Conservation (phyloP, 1,140 invertebrate genomes). For the Magallana angulata region DNA sequence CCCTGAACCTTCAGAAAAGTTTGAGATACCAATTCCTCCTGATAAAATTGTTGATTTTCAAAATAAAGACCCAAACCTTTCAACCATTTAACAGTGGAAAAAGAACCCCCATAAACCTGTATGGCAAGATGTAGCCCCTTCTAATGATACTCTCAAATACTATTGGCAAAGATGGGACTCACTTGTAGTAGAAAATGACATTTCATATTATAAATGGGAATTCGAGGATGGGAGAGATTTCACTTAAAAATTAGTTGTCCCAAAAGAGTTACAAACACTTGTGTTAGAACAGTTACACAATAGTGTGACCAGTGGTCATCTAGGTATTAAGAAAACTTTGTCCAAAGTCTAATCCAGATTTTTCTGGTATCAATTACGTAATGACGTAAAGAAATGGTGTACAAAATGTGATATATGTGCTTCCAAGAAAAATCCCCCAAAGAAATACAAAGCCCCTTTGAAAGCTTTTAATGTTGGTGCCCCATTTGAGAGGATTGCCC, state of each 20-base stretch:
- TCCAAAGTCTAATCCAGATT: slow-evolving; percentile 41
- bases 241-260: slow-evolving; percentile 1
- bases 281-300: slow-evolving; percentile 49
- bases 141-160: slow-evolving; percentile 21
- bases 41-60: slow-evolving; percentile 18
- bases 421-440: slow-evolving; percentile 30
- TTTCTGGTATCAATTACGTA: slow-evolving; percentile 41
- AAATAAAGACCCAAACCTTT: not conserved
- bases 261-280: not conserved
- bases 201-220: slow-evolving; percentile 41
- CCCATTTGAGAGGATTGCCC: slow-evolving; percentile 38
- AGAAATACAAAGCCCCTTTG: slow-evolving; percentile 29
- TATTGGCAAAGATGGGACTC: slow-evolving; percentile 40
- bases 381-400: slow-evolving; percentile 42
- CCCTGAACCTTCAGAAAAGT: not conserved
- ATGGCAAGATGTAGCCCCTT: slow-evolving; percentile 35
- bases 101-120: slow-evolving; percentile 21
- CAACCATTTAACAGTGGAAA: slow-evolving; percentile 1
- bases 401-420: slow-evolving; percentile 45
- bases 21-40: not conserved
- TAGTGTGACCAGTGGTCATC: slow-evolving; percentile 38
- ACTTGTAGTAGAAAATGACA: slow-evolving; percentile 26
- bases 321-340: slow-evolving; percentile 46
- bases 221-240: slow-evolving; percentile 17
- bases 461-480: slow-evolving; percentile 44